A percentile compares a stretch with the other conserved stretches of the same genome.
These are phyloP conservation scores for Neomonachus schauinslandi DNA, from an alignment of 2,113 vertebrate species.

Conservation along the genomic window DNA sequence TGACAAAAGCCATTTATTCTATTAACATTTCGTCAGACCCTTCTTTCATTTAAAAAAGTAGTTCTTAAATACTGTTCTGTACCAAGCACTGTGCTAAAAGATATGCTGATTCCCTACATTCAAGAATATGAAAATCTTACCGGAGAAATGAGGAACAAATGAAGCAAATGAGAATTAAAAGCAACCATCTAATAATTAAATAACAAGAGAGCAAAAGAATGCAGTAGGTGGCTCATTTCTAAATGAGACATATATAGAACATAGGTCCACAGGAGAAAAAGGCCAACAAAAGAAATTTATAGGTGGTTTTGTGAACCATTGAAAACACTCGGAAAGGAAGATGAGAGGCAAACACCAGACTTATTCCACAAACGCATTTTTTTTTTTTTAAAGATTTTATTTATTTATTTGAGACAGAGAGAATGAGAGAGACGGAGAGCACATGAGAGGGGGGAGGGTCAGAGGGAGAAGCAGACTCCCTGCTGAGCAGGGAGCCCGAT, in stretches of 20 bases:
- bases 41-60: background rate
- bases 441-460: no score
- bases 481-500: no score
- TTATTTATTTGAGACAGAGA: no score
- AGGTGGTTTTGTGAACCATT: background rate
- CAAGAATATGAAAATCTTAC: background rate
- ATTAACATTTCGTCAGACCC: background rate
- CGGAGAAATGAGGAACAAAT: background rate
- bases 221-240: background rate
- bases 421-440: no score
- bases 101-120: background rate
- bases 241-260: background rate
- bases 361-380: background rate
- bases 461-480: no score
- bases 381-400: no score
- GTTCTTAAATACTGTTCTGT: background rate
- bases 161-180: background rate
- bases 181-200: background rate
- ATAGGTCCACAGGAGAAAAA: background rate
- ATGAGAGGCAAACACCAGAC: background rate
- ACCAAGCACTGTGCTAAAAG: background rate
- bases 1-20: background rate
- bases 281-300: background rate
- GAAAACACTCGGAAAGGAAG: fast-evolving
- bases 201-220: background rate